Evolutionary conservation across 2,888 invertebrate species (phyloP).

Genomic region (Sesia apiformis): DNA sequence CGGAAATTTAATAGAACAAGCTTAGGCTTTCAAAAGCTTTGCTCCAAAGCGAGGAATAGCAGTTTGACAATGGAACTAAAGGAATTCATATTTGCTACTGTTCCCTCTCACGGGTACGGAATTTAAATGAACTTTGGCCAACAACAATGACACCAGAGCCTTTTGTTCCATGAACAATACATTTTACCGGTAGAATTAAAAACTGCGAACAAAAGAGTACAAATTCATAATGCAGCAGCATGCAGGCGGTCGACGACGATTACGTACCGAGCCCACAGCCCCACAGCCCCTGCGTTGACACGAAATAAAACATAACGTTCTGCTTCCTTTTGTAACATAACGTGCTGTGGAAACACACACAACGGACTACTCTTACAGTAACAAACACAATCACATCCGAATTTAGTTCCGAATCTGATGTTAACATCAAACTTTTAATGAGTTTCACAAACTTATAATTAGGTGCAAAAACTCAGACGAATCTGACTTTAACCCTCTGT

Average conservation of each 20-base stretch:
- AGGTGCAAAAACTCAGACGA: neutral
- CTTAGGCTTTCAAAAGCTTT: constrained; percentile 10
- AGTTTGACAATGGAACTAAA: constrained; percentile 66
- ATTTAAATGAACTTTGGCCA: constrained; percentile 73
- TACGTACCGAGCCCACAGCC: constrained; percentile 15
- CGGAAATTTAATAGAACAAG: constrained; percentile 5
- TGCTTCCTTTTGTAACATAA: neutral
- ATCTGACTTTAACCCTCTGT: neutral
- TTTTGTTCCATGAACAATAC: constrained; percentile 71
- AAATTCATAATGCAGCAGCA: constrained; percentile 65
- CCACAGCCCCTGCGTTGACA: neutral
- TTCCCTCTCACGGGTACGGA: constrained; percentile 65
- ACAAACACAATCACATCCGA: neutral
- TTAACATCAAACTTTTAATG: neutral
- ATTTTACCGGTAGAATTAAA: constrained; percentile 71
- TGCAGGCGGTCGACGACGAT: constrained; percentile 35
- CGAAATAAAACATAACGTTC: neutral
- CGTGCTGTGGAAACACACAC: too few relatives aligned
- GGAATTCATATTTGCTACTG: constrained; percentile 72
- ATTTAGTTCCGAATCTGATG: neutral
- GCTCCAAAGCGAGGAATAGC: constrained; percentile 52
- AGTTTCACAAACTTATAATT: neutral
- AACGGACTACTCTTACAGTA: neutral
- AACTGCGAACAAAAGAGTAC: constrained; percentile 67
- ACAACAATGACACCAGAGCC: constrained; percentile 69